These are phyloP conservation scores for Agrochola litura DNA, from an alignment of 2,888 invertebrate species.

Conservation along the genomic window DNA sequence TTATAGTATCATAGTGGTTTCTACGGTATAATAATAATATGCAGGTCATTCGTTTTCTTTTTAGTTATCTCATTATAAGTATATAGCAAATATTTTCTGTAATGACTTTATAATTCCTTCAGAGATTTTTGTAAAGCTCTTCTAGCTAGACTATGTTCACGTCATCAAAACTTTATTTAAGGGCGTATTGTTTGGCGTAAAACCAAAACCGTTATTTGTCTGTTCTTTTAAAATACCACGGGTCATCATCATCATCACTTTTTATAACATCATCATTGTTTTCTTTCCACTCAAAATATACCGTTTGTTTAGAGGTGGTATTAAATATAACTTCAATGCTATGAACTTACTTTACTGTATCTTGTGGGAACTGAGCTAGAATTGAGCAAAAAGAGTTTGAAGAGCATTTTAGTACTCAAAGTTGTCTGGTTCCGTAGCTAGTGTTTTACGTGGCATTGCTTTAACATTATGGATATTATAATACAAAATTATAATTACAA, in stretches of 20 bases:
- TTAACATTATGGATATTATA: too few relatives aligned
- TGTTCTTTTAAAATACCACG: slow-evolving; percentile 16
- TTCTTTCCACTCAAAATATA: slow-evolving; percentile 31
- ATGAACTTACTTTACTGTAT: slow-evolving; percentile 40
- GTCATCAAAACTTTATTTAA: neutral
- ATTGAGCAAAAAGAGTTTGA: slow-evolving; percentile 21
- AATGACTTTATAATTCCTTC: neutral
- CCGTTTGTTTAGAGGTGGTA: slow-evolving; percentile 25
- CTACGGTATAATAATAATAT: neutral
- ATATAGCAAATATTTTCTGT: neutral
- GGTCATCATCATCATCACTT: slow-evolving; percentile 33
- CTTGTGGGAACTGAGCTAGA: slow-evolving; percentile 53
- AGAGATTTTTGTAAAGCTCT: neutral
- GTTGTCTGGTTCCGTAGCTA: slow-evolving; percentile 46
- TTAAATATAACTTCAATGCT: slow-evolving; percentile 45
- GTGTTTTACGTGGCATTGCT: neutral
- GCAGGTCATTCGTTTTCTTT: neutral
- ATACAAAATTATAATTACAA: too few relatives aligned
- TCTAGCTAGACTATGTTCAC: neutral
- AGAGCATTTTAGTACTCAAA: slow-evolving; percentile 1
- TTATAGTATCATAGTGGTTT: neutral
- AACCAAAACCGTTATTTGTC: neutral
- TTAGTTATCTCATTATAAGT: neutral
- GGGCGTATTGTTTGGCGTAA: neutral
- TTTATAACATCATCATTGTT: slow-evolving; percentile 10